Evolutionary conservation across 1,140 invertebrate species (phyloP), one percentile per base, ranked within the genome.

Genomic region (Antheraea mylitta): DNA sequence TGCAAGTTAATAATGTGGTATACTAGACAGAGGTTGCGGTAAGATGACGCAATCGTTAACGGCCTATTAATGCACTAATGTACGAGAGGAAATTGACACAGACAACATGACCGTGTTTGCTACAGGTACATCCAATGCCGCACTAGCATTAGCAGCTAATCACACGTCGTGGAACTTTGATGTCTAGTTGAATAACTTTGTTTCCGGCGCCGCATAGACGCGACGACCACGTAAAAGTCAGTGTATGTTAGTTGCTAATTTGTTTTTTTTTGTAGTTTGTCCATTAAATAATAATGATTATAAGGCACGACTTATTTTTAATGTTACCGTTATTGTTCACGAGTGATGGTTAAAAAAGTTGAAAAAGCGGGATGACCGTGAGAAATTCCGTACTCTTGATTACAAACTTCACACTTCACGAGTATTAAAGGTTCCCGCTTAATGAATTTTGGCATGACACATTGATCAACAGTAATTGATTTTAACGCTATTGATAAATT

Each of bases 81-180:
- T 37, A 18, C 30, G 19, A n/a, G 30, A 63, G 61, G 37, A 63
- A 63, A 63, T 36, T 30, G 19, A 63, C 19, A 36, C 61, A 30
- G n/a, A 37, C 61, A 63, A 30, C 61, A 63, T 18, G 61, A 63
- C 61, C 30, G 61, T 63, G 61, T 63, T 63, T 36, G 61, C 30
- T 37, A 63, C 61, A 63, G 37, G 37, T 63, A 63, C 16, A 63
- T 63, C 30, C 0, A 53, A 53, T 53, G 16, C 45, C 45, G 13
- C 45, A 53, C 45, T n/a, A 53, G 16, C 45, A 53, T 53, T 53
- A 53, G 45, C 45, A 53, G 45, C 45, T 53, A 53, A 53, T 53
- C 45, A 13, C 16, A 53, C 16, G 45, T 53, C 45, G 45, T 16
- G 45, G 16, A n/a, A 53, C 45, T 53, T 53, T 53, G 45, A 53